Evolutionary conservation across 2,888 invertebrate genomes (phyloP), one percentile per base, ranked within the genome.

Genomic region (Drosophila sordidapex): DNA sequence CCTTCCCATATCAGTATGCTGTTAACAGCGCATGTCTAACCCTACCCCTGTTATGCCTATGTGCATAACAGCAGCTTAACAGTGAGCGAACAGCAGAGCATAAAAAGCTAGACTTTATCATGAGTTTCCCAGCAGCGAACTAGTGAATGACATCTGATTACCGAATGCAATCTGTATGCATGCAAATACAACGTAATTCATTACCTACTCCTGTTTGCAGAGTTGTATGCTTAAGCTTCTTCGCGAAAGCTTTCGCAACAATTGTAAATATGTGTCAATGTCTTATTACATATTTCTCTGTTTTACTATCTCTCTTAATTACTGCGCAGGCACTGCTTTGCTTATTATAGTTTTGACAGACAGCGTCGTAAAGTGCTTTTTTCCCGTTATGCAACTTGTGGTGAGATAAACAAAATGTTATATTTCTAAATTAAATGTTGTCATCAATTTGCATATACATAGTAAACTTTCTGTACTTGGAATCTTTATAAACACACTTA

Each of bases 1-100:
- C 10, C 48, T 48, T 27, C 1, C 2, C 25, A 15, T 10, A 27
- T 10, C 27, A 27, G 18, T 49, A 49, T 49, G 27, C 21, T 51
- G 10, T 29, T 6, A 15, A 40, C 52, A 64, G 63, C 8, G 48
- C 48, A 53, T n/a, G 46, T 43, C 40, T n/a, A 48, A 48, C 31
- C 56, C 29, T 31, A 29, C 27, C 57, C 29, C 74, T 78, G 79
- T 76, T 77, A 62, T 27, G 4, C 4, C 18, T 33, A 31, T 27
- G 25, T 33, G 15, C 33, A 15, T 38, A 74, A 76, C 57, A 77
- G 52, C 48, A 7, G 5, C 21, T 35, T 51, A 40, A 40, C 73
- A 75, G 53, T 25, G 21, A 25, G 59, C 25, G n/a, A 48, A 48
- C 48, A 2, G n/a, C 5, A 35, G 7, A 35, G 58, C 57, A 57